These are phyloP conservation scores for Furnarius figulus DNA, from an alignment of 2,113 vertebrate genomes.

Conservation along the genomic window DNA sequence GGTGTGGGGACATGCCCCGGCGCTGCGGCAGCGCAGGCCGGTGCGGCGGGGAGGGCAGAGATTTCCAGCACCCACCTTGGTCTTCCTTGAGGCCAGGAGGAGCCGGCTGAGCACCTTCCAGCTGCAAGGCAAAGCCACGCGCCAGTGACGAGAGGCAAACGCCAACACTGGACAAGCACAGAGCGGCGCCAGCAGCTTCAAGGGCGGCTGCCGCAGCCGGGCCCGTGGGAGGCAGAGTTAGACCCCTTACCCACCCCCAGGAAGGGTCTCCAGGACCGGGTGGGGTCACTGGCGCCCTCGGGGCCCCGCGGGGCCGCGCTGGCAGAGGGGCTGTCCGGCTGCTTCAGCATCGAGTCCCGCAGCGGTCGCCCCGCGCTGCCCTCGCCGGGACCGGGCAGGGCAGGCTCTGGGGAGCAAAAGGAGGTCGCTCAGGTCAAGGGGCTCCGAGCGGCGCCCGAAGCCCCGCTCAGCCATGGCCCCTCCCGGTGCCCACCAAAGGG, in stretches of 20 bases:
- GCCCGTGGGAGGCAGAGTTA: accelerated
- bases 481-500: neutral
- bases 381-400: neutral
- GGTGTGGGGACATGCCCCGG: accelerated
- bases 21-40: neutral
- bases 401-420: neutral
- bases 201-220: accelerated
- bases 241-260: conserved; percentile 37
- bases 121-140: conserved; percentile 52
- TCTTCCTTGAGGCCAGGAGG: neutral
- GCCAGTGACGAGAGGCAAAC: accelerated
- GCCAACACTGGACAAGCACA: accelerated
- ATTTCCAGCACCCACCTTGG: neutral
- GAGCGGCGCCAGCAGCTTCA: neutral
- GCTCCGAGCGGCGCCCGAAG: neutral
- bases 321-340: conserved; percentile 32
- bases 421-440: neutral
- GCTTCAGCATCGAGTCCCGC: conserved; percentile 79
- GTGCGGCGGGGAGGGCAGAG: neutral
- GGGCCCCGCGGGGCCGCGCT: neutral
- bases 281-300: neutral
- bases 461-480: neutral
- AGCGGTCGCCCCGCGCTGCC: neutral
- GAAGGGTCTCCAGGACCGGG: conserved; percentile 48
- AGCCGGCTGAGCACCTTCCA: conserved; percentile 9